phyloP scores from a whole-genome alignment of 2,797 vertebrate species.

The Poeciliopsis gracilis region DNA sequence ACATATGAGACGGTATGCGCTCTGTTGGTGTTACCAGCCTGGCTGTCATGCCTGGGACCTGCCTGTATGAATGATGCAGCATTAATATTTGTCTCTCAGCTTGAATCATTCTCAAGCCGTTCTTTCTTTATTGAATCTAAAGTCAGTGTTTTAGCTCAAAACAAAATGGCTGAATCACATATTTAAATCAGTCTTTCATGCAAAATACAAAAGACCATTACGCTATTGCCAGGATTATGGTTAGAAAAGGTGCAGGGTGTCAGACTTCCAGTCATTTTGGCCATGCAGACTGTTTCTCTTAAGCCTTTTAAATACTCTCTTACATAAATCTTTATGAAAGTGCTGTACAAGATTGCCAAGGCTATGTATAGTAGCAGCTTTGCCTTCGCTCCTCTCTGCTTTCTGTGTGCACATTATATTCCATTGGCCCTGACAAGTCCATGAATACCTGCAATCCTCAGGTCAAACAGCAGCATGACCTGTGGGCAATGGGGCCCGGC shows the following conservation, averaged over 20 bases:
- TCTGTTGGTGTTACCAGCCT: not conserved
- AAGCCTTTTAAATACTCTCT: not conserved
- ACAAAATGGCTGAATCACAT: not conserved
- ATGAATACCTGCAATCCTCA: not conserved
- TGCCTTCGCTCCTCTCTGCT: not conserved
- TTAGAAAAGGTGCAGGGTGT: no score
- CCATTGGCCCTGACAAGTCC: not conserved
- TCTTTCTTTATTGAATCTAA: not conserved
- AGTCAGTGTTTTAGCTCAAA: not conserved
- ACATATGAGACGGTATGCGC: not conserved
- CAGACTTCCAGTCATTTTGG: slow-evolving; percentile 1
- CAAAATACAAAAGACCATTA: no score
- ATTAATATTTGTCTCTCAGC: not conserved
- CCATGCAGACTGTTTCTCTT: not conserved
- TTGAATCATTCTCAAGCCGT: not conserved
- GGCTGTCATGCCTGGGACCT: not conserved
- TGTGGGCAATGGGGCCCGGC: no score
- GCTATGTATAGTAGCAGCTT: slow-evolving; percentile 4
- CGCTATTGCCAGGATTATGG: no score
- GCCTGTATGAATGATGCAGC: not conserved
- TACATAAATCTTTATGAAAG: not conserved
- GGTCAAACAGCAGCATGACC: not conserved
- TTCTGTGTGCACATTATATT: not conserved
- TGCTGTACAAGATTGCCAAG: not conserved
- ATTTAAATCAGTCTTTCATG: no score